These are phyloP conservation scores for Hirtodrosophila histrioides DNA, from an alignment of 2,888 invertebrate species.

Conservation along the genomic window DNA sequence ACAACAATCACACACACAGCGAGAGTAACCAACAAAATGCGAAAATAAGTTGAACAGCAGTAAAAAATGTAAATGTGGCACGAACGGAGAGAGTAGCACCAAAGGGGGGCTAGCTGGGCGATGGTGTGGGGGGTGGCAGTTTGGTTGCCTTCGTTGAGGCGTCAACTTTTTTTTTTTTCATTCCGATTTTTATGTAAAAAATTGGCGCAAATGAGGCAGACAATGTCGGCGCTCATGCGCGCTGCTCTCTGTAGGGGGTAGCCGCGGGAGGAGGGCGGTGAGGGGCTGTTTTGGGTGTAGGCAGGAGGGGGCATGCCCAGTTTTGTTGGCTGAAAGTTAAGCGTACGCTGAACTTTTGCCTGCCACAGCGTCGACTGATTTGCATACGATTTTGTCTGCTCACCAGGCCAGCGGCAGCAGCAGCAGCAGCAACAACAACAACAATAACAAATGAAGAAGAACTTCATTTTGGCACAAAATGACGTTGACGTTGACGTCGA, in stretches of 20 bases:
- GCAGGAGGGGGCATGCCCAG: slow-evolving; percentile 39
- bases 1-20: slow-evolving; percentile 43
- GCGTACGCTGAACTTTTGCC: slow-evolving; percentile 80
- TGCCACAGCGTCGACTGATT: slow-evolving; percentile 67
- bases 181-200: slow-evolving; percentile 76
- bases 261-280: neutral
- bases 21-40: slow-evolving; percentile 68
- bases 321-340: slow-evolving; percentile 69
- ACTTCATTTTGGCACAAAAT: slow-evolving; percentile 65
- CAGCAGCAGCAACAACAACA: slow-evolving; percentile 21
- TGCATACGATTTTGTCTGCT: slow-evolving; percentile 80
- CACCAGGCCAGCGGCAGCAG: slow-evolving; percentile 43
- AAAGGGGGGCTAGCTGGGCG: slow-evolving; percentile 4
- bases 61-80: slow-evolving; percentile 78
- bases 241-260: slow-evolving; percentile 30
- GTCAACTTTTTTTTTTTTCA: slow-evolving; percentile 41
- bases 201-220: slow-evolving; percentile 81
- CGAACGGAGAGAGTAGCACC: slow-evolving; percentile 54
- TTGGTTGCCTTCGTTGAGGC: slow-evolving; percentile 26
- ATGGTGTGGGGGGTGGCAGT: slow-evolving; percentile 1
- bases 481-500: slow-evolving; percentile 47
- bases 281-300: slow-evolving; percentile 5
- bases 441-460: slow-evolving; percentile 27
- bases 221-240: slow-evolving; percentile 79
- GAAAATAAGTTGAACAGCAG: slow-evolving; percentile 76